Conservation (phyloP, 2,888 invertebrate species). For the Drosophila dives region DNA sequence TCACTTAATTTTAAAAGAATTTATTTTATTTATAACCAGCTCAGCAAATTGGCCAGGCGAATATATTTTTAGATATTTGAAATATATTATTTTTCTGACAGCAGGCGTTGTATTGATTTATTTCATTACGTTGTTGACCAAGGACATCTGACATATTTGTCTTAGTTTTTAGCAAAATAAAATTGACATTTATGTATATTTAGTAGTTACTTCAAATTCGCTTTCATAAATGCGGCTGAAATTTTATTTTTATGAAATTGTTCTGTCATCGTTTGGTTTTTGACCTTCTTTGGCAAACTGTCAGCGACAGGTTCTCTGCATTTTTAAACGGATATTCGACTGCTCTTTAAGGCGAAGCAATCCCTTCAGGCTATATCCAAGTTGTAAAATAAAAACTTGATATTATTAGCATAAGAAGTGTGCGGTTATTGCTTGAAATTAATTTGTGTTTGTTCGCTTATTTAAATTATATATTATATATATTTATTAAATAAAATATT, state of each 20-base stretch:
- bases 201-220: neutral
- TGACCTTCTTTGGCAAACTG: conserved; percentile 44
- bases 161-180: conserved; percentile 42
- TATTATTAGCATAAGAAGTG: neutral
- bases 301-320: conserved; percentile 31
- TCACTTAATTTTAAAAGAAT: neutral
- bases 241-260: conserved; percentile 64
- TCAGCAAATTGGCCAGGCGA: neutral
- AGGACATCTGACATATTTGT: conserved; percentile 35
- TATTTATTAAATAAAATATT: too few relatives aligned
- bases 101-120: neutral
- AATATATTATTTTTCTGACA: neutral
- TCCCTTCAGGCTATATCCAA: too few relatives aligned
- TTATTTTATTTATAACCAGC: neutral
- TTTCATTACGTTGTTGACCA: conserved; percentile 6
- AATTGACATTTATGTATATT: conserved; percentile 33
- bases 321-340: too few relatives aligned
- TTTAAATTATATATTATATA: neutral
- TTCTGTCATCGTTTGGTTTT: conserved; percentile 52
- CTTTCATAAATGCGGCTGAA: conserved; percentile 15
- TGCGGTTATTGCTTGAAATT: neutral
- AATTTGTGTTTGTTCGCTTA: neutral
- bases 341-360: too few relatives aligned
- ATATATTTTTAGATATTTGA: neutral
- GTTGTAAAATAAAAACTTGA: neutral